Base-by-base conservation (phyloP, 2,113 vertebrate species). In the Plecturocebus donacophilus region DNA sequence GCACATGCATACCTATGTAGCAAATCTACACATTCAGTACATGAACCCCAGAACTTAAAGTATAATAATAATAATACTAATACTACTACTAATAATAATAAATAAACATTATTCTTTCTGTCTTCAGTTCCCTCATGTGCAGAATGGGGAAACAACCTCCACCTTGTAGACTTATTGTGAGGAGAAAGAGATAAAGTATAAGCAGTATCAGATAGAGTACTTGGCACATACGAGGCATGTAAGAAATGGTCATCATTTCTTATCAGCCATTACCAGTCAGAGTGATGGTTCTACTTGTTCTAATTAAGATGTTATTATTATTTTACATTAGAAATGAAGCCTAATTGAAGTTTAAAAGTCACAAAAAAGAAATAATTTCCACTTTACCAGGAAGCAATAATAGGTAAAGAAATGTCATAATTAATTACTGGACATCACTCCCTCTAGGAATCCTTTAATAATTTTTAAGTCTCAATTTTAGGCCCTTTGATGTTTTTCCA, bases 381-480 rank as follows among this genome's bases (percentile, higher is more conserved):
- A 94, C 56, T 92, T 92, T 84, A 91, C 25, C 42, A 75, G 79
- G 61, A 94, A 66, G 30, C n/a, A 73, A 20, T 49, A 64, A 81
- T 7, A 42, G 3, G 5, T 19, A 8, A 56, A 14, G 32, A 68
- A 89, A 91, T 76, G 7, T 21, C 75, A 6, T 1, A 19, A 71
- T 80, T 32, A n/a, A 87, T 93, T 17, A 61, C 11, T 47, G 90
- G 75, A 83, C 2, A 90, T 49, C 20, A 66, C 6, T 80, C 93
- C 42, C 38, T 81, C 68, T 77, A 83, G 42, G 52, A 85, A 96
- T 64, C 3, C n/a, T 87, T 94, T 58, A 32, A 47, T 21, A 76
- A 58, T 40, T 79, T 47, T 49, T 11, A 52, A 71, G 32, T 70
- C 76, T 87, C 80, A 81, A 66, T 85, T 90, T 71, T 54, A 76